Evolutionary conservation across 2,888 invertebrate genomes (phyloP).

Genomic region (Habrosyne pyritoides): DNA sequence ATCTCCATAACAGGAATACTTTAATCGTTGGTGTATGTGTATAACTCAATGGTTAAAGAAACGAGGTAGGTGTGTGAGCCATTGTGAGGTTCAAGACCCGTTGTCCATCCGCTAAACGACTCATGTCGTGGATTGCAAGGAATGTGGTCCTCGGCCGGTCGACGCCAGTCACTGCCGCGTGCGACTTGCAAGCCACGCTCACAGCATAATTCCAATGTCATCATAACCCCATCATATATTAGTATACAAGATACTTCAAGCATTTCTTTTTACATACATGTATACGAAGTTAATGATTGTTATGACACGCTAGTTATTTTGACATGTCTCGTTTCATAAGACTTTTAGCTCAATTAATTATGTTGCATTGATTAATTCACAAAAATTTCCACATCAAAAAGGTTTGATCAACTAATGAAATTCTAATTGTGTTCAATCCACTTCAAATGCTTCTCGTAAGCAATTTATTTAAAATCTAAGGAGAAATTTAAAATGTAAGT

Average conservation of each 20-base stretch:
- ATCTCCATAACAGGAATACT: not conserved
- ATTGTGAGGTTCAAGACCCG: conserved; percentile 64
- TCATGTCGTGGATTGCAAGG: conserved; percentile 52
- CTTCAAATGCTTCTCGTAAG: not conserved
- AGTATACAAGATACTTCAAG: not conserved
- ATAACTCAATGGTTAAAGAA: conserved; percentile 1
- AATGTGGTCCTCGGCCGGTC: conserved; percentile 67
- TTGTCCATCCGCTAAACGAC: conserved; percentile 53
- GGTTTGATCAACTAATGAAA: not conserved
- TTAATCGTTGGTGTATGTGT: not conserved
- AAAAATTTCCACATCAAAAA: not conserved
- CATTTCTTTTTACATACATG: not conserved
- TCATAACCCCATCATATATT: not conserved
- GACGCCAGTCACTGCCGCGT: conserved; percentile 53
- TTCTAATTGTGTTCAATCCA: not conserved
- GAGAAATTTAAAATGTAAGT: conserved; percentile 46
- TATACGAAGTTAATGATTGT: not conserved
- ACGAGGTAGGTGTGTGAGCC: conserved; percentile 28
- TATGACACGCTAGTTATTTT: not conserved
- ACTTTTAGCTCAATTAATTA: not conserved
- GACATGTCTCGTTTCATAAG: not conserved
- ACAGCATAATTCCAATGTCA: conserved; percentile 8
- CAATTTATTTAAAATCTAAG: conserved; percentile 20
- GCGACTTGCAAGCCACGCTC: conserved; percentile 26
- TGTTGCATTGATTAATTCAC: not conserved